phyloP scores from a whole-genome alignment of 1,140 invertebrate genomes.

The Drosophila eugracilis region DNA sequence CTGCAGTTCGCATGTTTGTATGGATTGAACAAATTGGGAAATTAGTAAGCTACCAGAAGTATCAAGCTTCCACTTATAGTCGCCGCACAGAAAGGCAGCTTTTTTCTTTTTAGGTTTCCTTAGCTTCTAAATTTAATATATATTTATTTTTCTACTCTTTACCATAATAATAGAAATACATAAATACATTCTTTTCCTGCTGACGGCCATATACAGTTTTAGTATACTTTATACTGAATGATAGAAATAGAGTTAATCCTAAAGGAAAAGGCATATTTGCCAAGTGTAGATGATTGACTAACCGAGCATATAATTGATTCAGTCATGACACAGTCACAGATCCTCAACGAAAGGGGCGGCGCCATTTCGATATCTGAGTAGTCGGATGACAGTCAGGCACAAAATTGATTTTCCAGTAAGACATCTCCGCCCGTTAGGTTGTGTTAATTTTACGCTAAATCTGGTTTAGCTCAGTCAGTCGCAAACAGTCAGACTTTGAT shows the following conservation, averaged over 20 bases:
- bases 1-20: too few relatives aligned
- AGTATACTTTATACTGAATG: not conserved
- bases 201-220: too few relatives aligned
- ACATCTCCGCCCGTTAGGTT: constrained; percentile 62
- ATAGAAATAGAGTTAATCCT: not conserved
- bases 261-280: not conserved
- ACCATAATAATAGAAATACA: too few relatives aligned
- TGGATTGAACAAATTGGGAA: too few relatives aligned
- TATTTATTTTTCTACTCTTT: too few relatives aligned
- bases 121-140: too few relatives aligned
- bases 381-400: constrained; percentile 53
- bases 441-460: constrained; percentile 83
- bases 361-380: constrained; percentile 34
- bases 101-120: too few relatives aligned
- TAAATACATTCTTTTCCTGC: too few relatives aligned
- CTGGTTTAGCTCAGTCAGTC: constrained; percentile 61
- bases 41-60: too few relatives aligned
- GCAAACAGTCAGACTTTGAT: constrained; percentile 71
- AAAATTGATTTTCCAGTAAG: constrained; percentile 79
- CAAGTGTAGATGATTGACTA: constrained; percentile 42
- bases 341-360: constrained; percentile 5
- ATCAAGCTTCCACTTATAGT: too few relatives aligned
- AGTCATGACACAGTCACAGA: constrained; percentile 49
- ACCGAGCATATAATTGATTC: constrained; percentile 76
- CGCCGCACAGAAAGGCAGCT: too few relatives aligned